Evolutionary conservation across 2,797 vertebrate species (phyloP), one percentile per base, ranked within the genome.

Genomic region (Chromobotia macracanthus): DNA sequence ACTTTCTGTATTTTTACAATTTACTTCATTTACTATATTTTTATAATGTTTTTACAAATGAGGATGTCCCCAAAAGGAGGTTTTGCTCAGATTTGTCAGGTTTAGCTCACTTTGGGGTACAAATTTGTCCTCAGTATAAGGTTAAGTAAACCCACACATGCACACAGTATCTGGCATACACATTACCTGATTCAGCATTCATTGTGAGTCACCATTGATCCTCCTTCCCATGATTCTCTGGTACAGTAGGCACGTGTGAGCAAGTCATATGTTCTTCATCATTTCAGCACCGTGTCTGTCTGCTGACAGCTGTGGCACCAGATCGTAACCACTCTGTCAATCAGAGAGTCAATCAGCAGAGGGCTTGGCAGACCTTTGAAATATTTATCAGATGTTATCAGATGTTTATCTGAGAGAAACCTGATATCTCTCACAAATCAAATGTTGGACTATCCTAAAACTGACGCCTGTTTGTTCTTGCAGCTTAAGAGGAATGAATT

Each of bases 241-340:
- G 46, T 50, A 55, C 51, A 55, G 51, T 5, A 61, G 28, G 25
- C 38, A 75, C 64, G 50, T 72, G 60, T 70, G 44, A 76, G 55
- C 66, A 70, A 15, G 15, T 60, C 2, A 58, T 61, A 46, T 2
- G 60, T 31, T 64, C 35, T 13, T 46, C 46, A 55, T 8, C 25
- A 15, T 72, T 53, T 72, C 41, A 72, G 11, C 56, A 71, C 48
- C 41, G 35, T 64, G n/a, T 70, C 31, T 44, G 19, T 83, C 72
- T 56, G 70, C 46, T 72, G 35, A 23, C 46, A 15, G 35, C 31
- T 44, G 19, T 67, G 56, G 67, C 16, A 41, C 21, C 48, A 48
- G 1, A 35, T 73, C 46, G 64, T 35, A 64, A 74, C 8, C 25
- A 35, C n/a, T 28, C 25, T 51, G 15, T 19, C 31, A 65, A 2